phyloP scores from a whole-genome alignment of 2,113 vertebrate genomes.

The Laticauda colubrina region DNA sequence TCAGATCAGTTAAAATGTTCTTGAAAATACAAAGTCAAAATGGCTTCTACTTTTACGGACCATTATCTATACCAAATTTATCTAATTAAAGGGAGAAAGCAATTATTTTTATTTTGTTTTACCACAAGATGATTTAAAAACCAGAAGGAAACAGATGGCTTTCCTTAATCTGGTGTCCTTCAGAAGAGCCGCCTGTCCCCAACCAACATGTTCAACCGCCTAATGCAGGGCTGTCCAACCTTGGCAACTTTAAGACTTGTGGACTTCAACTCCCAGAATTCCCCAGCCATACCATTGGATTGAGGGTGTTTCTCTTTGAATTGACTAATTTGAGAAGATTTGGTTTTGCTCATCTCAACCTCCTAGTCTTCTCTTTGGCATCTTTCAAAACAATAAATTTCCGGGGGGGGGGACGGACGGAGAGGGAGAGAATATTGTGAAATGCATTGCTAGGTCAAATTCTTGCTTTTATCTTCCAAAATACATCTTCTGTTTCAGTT shows the following conservation, averaged over 20 bases:
- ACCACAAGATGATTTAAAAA: neutral
- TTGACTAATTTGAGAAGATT: neutral
- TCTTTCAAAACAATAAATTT: neutral
- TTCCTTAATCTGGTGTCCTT: neutral
- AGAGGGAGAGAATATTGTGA: neutral
- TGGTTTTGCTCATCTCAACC: neutral
- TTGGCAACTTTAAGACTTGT: neutral
- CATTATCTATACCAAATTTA: neutral
- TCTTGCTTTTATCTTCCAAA: conserved; percentile 45
- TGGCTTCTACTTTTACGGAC: neutral
- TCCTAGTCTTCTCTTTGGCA: neutral
- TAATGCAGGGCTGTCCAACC: neutral
- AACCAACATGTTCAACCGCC: neutral
- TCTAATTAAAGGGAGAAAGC: neutral
- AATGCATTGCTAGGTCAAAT: neutral
- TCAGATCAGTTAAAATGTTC: neutral
- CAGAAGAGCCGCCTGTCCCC: neutral
- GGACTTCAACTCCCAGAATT: neutral
- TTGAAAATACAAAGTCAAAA: neutral
- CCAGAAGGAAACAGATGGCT: neutral
- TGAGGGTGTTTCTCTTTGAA: neutral
- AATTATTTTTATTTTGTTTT: neutral
- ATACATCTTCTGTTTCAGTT: neutral
- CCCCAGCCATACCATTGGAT: neutral
- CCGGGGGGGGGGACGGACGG: neutral